These are phyloP conservation scores for Cephalotes varians DNA, from an alignment of 2,888 invertebrate genomes.

Conservation along the genomic window DNA sequence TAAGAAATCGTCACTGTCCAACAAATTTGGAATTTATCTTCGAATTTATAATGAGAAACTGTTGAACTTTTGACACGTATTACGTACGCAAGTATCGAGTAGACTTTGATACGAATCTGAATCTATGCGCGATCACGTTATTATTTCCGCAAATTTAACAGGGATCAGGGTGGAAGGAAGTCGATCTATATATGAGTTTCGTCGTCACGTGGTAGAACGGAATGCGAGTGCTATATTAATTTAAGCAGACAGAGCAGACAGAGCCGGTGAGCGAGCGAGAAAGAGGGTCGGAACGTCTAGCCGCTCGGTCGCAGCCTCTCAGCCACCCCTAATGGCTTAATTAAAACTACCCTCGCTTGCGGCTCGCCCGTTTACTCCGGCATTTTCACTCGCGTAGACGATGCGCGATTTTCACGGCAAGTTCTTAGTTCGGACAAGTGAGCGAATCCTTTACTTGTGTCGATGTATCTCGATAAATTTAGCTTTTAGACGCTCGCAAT, in stretches of 20 bases:
- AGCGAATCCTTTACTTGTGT: slow-evolving; percentile 43
- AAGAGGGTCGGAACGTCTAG: slow-evolving; percentile 75
- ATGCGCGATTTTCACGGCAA: slow-evolving; percentile 21
- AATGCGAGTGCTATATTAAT: slow-evolving; percentile 82
- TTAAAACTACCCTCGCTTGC: slow-evolving; percentile 84
- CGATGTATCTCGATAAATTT: slow-evolving; percentile 43
- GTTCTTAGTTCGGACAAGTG: not conserved
- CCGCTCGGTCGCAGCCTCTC: slow-evolving; percentile 79
- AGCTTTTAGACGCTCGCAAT: not conserved
- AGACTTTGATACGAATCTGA: not conserved
- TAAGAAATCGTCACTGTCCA: not conserved
- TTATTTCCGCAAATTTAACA: slow-evolving; percentile 54
- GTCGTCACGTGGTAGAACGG: slow-evolving; percentile 66
- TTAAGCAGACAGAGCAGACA: slow-evolving; percentile 76
- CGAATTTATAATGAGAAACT: not conserved
- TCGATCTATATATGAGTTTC: slow-evolving; percentile 61
- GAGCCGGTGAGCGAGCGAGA: slow-evolving; percentile 55
- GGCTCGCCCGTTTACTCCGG: slow-evolving; percentile 69
- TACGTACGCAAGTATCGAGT: not conserved
- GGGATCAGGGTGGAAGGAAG: slow-evolving; percentile 44
- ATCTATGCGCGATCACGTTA: slow-evolving; percentile 26
- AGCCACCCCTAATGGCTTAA: slow-evolving; percentile 85
- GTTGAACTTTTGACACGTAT: not conserved
- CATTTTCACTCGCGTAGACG: slow-evolving; percentile 64
- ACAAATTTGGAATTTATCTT: not conserved